Evolutionary conservation across 2,113 vertebrate species (phyloP), one percentile per base, ranked within the genome.

Genomic region (Micromys minutus): DNA sequence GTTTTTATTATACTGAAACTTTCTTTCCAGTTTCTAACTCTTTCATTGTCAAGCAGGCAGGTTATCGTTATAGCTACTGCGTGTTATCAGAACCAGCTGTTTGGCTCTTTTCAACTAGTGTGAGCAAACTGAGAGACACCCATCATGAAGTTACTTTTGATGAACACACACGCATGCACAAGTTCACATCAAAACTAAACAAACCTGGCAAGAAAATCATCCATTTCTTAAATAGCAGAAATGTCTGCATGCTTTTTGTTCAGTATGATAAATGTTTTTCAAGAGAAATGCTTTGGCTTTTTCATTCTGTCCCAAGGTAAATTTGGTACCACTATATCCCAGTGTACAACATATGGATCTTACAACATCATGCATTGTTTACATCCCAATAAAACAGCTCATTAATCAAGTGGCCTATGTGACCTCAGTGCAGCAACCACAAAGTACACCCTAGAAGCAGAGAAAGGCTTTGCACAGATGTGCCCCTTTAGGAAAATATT

Each of bases 371-470:
- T 87, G 94, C 52, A 95, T 97, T 98, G 98, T 98, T 98, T 98
- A 97, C 96, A 98, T 98, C 97, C 96, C 97, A 98, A 97, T 98
- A 98, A 98, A 98, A 98, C 96, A 98, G 96, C 79, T 95, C 97
- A 98, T 98, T 98, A 98, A 98, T 98, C 98, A 98, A 98, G 97
- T 45, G 87, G 91, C 89, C 91, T 95, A 96, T 96, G 75, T 94
- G 98, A 94, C 87, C 81, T 97, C 95, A 97, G 86, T 93, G 17
- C 83, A 98, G 84, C 97, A 98, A 97, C 52, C 93, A 76, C 84
- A 98, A 97, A 98, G 97, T 85, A 29, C 85, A 71, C 12, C 31
- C 86, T 88, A 93, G 34, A 97, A 98, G 34, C 94, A 87, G 45
- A 95, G 94, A 95, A 96, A 94, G 96, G 97, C 98, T 95, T 92